Conservation (phyloP, 23 tunicate species). For the Styela clava region DNA sequence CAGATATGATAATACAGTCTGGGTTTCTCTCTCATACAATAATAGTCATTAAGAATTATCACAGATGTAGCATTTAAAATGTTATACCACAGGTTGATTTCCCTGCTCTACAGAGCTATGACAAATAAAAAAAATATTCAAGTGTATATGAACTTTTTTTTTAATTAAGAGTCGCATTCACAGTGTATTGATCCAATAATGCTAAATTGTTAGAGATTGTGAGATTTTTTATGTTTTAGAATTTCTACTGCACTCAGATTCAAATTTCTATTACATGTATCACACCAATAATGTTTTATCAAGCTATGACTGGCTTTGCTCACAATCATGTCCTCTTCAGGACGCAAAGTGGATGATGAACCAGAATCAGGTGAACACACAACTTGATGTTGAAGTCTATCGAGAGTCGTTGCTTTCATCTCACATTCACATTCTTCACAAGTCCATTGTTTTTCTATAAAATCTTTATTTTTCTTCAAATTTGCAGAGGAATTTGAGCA, state of each 20-base stretch:
- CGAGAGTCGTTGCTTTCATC: neutral
- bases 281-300: slow-evolving; percentile 49
- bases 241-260: slow-evolving; percentile 83
- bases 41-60: no score
- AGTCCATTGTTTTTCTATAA: neutral
- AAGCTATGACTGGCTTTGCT: slow-evolving; percentile 20
- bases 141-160: no score
- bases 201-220: neutral
- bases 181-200: neutral
- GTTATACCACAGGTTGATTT: no score
- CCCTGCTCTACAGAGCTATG: no score
- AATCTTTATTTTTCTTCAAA: neutral
- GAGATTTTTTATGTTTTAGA: slow-evolving; percentile 80
- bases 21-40: no score
- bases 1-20: no score
- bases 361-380: neutral
- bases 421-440: slow-evolving; percentile 19
- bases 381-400: slow-evolving; percentile 26
- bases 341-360: neutral
- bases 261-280: slow-evolving; percentile 57
- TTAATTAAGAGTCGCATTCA: no score
- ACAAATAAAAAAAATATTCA: no score
- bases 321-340: neutral
- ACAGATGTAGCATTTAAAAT: no score
- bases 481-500: neutral